phyloP scores from a whole-genome alignment of 2,888 invertebrate genomes.

The Eilema griseolum region DNA sequence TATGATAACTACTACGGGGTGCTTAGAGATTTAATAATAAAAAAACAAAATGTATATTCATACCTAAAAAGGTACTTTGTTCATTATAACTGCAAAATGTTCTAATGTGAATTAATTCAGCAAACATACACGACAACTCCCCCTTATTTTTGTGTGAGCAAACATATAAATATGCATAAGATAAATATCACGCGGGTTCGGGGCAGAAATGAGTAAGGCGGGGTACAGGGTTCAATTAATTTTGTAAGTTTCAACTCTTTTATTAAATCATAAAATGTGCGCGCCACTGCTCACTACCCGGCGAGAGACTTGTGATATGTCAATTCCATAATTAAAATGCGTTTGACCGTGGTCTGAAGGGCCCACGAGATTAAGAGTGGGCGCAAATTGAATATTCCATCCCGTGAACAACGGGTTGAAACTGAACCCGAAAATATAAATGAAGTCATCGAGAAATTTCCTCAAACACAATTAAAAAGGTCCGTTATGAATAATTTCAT shows the following conservation, averaged over 20 bases:
- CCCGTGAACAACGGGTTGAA: conserved; percentile 60
- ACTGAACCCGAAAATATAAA: conserved; percentile 69
- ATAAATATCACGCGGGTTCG: conserved; percentile 74
- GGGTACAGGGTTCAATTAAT: conserved; percentile 73
- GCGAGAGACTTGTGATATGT: conserved; percentile 75
- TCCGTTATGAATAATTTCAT: conserved; percentile 70
- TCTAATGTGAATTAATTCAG: conserved; percentile 66
- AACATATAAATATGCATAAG: conserved; percentile 85
- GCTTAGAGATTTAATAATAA: background rate
- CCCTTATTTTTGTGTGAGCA: conserved; percentile 70
- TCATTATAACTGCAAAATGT: conserved; percentile 39
- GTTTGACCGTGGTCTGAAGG: conserved; percentile 80
- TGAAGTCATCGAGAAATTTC: conserved; percentile 76
- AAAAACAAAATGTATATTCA: no score
- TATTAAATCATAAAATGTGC: conserved; percentile 83
- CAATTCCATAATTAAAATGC: conserved; percentile 87
- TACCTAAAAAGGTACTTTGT: conserved; percentile 18
- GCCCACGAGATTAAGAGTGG: conserved; percentile 75
- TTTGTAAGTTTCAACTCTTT: conserved; percentile 80
- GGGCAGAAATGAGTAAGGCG: conserved; percentile 68
- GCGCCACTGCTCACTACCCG: conserved; percentile 61
- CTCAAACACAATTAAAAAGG: conserved; percentile 78
- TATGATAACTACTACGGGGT: conserved; percentile 1
- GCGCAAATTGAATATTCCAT: conserved; percentile 75
- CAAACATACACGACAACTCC: conserved; percentile 68